Base-by-base conservation (phyloP, 2,797 vertebrate species). In the Leptatherina wallacei region DNA sequence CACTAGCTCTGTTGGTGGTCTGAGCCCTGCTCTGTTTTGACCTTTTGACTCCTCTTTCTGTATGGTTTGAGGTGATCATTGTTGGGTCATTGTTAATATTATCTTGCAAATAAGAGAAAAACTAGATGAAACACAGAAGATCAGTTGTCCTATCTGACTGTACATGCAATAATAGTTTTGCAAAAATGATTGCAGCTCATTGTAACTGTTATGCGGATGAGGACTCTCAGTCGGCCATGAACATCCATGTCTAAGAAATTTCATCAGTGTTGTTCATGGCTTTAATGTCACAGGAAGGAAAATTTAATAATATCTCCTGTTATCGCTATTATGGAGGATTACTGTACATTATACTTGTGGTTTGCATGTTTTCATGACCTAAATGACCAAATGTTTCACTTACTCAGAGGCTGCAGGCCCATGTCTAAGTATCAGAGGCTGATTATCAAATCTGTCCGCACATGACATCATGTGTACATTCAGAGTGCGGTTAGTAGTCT, bases 401-500 rank as follows among this genome's bases (percentile, higher is more conserved):
- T 54, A 55, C 62, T 77, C 51, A 32, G 63, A 65, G 18, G 56
- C 72, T 64, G 54, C 62, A 71, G 83, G 54, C 73, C 56, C 51
- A 38, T 0, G 52, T 66, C 60, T 22, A 52, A 55, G 58, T 60
- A 76, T 77, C 62, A 40, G 73, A 47, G 16, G 75, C 62, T 57
- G 52, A 75, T 78, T 66, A 56, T 49, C 65, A 52, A 47, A 70
- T 67, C 72, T n/a, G 30, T 78, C 71, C 36, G 3, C 58, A 56
- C 65, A 72, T 76, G 72, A 90, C 82, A 71, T 89, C 65, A 88
- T 71, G 78, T 81, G 69, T 79, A 81, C 73, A 71, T 86, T 68
- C 75, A 73, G 33, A 61, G 57, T 75, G 84, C 0, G 76, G 82
- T 85, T 78, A 73, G 69, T 27, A 58, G 77, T 64, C 80, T 77